Conservation (phyloP, 2,113 vertebrate genomes). For the Galemys pyrenaicus region DNA sequence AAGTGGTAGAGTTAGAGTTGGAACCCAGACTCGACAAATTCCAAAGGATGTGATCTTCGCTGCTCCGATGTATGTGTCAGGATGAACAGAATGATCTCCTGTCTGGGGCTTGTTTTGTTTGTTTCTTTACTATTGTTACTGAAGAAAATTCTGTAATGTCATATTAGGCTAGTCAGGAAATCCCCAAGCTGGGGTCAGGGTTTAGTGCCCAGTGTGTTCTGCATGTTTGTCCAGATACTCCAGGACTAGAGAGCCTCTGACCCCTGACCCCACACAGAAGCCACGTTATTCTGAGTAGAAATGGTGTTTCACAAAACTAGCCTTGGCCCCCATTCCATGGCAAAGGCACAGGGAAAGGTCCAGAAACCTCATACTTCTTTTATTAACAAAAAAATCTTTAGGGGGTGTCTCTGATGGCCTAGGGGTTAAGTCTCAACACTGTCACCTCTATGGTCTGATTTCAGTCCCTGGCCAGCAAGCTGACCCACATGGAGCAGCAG, state of each 20-base stretch:
- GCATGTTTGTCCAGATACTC: neutral
- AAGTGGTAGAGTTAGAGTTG: neutral
- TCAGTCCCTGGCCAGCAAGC: too few relatives aligned
- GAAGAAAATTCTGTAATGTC: neutral
- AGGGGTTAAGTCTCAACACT: too few relatives aligned
- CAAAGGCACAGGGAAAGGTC: neutral
- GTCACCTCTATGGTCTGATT: too few relatives aligned
- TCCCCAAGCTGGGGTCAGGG: neutral
- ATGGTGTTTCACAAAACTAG: neutral
- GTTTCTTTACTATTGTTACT: neutral
- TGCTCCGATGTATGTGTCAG: neutral
- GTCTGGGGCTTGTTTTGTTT: neutral
- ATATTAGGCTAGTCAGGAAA: neutral
- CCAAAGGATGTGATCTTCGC: neutral
- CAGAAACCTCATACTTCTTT: neutral
- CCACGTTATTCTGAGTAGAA: neutral
- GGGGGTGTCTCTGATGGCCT: too few relatives aligned
- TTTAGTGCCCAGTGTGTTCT: neutral
- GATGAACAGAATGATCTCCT: neutral
- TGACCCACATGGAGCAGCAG: too few relatives aligned
- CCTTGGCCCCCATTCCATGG: neutral
- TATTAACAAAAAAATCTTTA: neutral
- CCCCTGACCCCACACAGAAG: neutral
- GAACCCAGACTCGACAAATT: neutral
- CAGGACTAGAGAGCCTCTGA: neutral